phyloP scores from a whole-genome alignment of 1,140 invertebrate species.

The Triops cancriformis region DNA sequence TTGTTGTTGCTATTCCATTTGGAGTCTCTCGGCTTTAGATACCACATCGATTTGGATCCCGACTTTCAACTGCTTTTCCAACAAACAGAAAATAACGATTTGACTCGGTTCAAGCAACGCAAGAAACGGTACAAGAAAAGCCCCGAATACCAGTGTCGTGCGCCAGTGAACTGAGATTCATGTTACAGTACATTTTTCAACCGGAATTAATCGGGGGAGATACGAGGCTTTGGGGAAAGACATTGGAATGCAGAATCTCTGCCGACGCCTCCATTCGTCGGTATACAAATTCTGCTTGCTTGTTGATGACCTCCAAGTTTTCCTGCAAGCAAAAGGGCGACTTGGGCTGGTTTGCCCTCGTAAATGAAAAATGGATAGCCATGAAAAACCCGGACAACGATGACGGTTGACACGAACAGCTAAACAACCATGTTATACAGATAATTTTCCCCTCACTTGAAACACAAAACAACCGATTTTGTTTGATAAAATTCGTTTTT shows the following conservation, averaged over 20 bases:
- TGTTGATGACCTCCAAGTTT: not conserved
- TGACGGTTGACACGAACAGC: not conserved
- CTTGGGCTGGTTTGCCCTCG: not conserved
- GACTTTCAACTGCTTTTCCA: not conserved
- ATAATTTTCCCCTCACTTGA: not conserved
- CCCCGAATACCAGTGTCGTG: not conserved
- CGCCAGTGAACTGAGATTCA: not conserved
- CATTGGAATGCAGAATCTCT: not conserved
- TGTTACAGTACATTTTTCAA: not conserved
- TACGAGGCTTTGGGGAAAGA: not conserved
- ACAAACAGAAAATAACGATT: not conserved
- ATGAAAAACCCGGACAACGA: not conserved
- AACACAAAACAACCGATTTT: not conserved
- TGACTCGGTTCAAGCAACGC: too few species aligned
- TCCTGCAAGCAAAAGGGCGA: not conserved
- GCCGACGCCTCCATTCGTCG: not conserved
- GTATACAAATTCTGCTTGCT: not conserved
- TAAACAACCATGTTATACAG: not conserved
- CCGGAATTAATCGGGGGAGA: not conserved
- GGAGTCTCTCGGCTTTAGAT: not conserved
- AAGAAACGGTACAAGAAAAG: not conserved
- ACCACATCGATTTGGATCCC: constrained; percentile 1
- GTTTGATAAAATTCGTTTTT: not conserved
- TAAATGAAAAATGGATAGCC: not conserved
- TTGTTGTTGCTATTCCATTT: constrained; percentile 2